phyloP scores from a whole-genome alignment of 2,888 invertebrate species.

The Hemicrepidius hirtus region DNA sequence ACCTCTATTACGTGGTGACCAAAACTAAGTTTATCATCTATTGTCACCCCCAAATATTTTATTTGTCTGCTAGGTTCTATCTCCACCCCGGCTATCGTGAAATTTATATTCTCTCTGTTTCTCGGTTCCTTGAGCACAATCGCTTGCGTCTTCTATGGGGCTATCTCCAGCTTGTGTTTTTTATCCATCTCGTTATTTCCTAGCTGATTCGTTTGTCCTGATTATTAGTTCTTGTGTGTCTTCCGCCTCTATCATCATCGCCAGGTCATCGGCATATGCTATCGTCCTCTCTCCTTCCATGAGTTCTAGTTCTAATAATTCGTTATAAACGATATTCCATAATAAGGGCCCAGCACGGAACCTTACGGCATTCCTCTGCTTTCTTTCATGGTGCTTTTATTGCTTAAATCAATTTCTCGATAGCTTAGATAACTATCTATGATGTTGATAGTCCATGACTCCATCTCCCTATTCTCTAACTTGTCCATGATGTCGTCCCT shows the following conservation, averaged over 20 bases:
- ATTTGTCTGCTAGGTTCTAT: background rate
- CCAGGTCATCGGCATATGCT: slow-evolving; percentile 20
- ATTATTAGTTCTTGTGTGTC: background rate
- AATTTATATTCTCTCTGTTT: background rate
- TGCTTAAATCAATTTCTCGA: no score
- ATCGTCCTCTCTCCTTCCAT: background rate
- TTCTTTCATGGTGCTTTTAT: no score
- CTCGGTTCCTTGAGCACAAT: slow-evolving; percentile 5
- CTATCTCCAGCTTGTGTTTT: background rate
- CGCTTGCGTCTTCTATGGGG: background rate
- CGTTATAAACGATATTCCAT: no score
- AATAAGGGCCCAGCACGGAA: no score
- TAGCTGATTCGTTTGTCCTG: background rate
- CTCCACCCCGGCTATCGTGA: background rate
- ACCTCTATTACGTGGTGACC: background rate
- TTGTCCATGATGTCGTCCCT: no score
- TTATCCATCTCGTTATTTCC: slow-evolving; percentile 3
- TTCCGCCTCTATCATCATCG: background rate
- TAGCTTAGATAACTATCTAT: no score
- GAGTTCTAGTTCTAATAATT: background rate
- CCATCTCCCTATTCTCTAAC: no score
- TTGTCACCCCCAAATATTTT: background rate
- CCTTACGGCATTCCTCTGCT: no score
- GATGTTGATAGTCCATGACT: no score
- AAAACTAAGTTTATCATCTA: background rate